Conservation (phyloP, 2,113 vertebrate species). For the Microcebus murinus region DNA sequence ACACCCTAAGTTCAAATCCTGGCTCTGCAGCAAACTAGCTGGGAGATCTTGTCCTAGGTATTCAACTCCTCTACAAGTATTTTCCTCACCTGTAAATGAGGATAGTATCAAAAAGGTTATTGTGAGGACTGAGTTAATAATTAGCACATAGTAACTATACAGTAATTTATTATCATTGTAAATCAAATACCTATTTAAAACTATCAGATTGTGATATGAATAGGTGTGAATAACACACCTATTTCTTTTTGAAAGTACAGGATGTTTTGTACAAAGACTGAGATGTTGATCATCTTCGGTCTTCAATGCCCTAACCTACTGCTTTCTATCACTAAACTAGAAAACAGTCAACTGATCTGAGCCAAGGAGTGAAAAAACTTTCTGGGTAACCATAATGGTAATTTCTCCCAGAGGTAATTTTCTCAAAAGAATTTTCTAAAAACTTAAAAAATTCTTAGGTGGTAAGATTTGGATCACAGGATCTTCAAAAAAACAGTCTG, state of each 20-base stretch:
- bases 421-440: conserved; percentile 1
- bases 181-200: conserved; percentile 50
- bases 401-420: neutral
- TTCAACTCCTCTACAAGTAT: neutral
- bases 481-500: neutral
- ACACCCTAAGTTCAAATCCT: conserved; percentile 26
- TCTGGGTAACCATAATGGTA: neutral
- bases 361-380: conserved; percentile 27
- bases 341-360: conserved; percentile 18
- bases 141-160: neutral
- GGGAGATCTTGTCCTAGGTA: conserved; percentile 24
- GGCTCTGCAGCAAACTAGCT: conserved; percentile 9
- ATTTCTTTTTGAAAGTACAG: conserved; percentile 35
- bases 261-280: neutral
- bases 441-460: conserved; percentile 27
- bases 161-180: conserved; percentile 34
- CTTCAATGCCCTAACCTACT: neutral
- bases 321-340: conserved; percentile 15
- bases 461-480: neutral
- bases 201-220: neutral
- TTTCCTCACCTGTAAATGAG: conserved; percentile 20
- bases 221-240: conserved; percentile 21
- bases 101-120: neutral
- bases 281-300: neutral
- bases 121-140: neutral